Percentiles rank a stretch among this genome's conserved stretches.
Evolutionary conservation across 53 echinoderm and acorn worm species (phyloP).

Genomic region (Holothuria scabra): DNA sequence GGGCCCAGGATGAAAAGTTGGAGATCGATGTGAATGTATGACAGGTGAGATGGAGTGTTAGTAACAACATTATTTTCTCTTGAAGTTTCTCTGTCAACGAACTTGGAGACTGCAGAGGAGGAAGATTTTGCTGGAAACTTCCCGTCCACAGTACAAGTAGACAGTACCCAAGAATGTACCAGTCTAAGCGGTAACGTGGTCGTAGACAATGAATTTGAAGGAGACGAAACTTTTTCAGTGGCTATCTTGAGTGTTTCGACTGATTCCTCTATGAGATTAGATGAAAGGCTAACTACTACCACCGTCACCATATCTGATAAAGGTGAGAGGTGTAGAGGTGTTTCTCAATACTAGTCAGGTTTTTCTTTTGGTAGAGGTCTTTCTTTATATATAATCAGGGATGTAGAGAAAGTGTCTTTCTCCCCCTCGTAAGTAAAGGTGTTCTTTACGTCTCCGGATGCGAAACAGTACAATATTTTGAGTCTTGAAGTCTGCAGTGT

Average conservation of each 20-base stretch:
- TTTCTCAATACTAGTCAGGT: no score
- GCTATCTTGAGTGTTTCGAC: neutral
- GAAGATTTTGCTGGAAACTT: neutral
- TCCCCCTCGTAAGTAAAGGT: no score
- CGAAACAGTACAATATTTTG: no score
- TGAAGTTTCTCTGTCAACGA: neutral
- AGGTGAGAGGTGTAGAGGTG: neutral
- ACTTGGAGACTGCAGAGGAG: neutral
- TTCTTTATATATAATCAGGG: no score
- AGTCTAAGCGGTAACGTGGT: neutral
- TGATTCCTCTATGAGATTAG: conserved; percentile 17
- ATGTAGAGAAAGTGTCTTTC: no score
- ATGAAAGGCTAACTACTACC: neutral
- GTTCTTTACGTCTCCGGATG: no score
- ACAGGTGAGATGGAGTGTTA: no score
- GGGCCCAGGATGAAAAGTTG: no score
- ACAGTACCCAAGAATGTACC: neutral
- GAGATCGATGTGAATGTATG: no score
- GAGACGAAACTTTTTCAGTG: neutral
- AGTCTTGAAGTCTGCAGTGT: no score
- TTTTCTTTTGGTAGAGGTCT: no score
- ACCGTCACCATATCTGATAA: neutral
- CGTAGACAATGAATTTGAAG: neutral
- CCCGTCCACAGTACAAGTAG: neutral
- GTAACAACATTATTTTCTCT: neutral